Evolutionary conservation across 2,888 invertebrate genomes (phyloP).

Genomic region (Thera britannica): DNA sequence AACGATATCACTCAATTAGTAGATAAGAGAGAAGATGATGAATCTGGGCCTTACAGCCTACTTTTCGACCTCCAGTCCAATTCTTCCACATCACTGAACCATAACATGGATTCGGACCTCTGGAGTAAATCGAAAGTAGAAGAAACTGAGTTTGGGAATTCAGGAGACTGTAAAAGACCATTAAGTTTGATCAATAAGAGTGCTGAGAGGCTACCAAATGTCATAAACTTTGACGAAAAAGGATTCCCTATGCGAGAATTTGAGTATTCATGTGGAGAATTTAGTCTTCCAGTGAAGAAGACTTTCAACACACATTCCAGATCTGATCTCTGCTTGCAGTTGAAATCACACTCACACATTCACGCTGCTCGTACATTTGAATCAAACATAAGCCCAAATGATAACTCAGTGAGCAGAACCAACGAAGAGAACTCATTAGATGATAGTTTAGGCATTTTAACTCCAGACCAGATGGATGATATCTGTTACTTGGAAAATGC

Average conservation of each 20-base stretch:
- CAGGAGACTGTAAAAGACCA: constrained; percentile 55
- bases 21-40: constrained; percentile 75
- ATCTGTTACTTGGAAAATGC: constrained; percentile 86
- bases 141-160: constrained; percentile 46
- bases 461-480: constrained; percentile 95
- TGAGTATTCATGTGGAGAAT: constrained; percentile 79
- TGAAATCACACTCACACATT: constrained; percentile 70
- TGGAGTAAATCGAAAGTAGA: constrained; percentile 60
- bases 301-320: constrained; percentile 74
- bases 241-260: constrained; percentile 71
- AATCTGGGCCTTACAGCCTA: constrained; percentile 86
- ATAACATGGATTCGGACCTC: constrained; percentile 51
- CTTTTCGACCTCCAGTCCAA: constrained; percentile 81
- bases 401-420: constrained; percentile 74
- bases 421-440: constrained; percentile 93
- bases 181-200: constrained; percentile 60
- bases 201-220: constrained; percentile 72
- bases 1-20: constrained; percentile 77
- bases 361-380: constrained; percentile 59
- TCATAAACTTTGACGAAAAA: constrained; percentile 77
- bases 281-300: constrained; percentile 63
- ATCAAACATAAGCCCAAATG: constrained; percentile 75
- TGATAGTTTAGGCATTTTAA: constrained; percentile 94
- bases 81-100: constrained; percentile 66
- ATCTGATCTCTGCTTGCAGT: constrained; percentile 76